These are phyloP conservation scores for Amyelois transitella DNA, from an alignment of 1,140 invertebrate genomes.

Conservation along the genomic window DNA sequence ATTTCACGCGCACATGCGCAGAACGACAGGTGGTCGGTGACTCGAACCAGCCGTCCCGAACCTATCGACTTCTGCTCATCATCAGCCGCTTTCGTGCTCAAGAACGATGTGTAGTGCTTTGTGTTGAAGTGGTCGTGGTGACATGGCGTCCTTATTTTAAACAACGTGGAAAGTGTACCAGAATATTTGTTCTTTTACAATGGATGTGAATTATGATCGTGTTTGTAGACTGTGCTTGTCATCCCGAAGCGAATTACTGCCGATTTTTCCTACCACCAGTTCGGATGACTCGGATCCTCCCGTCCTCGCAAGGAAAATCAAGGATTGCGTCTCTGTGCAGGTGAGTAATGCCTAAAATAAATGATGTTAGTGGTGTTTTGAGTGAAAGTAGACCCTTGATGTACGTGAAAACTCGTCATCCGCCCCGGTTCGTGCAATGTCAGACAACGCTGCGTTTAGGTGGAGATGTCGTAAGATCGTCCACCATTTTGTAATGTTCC, in stretches of 20 bases:
- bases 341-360: constrained; percentile 66
- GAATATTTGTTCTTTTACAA: constrained; percentile 67
- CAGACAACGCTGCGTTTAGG: constrained; percentile 63
- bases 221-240: constrained; percentile 79
- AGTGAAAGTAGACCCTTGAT: constrained; percentile 71
- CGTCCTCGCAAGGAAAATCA: constrained; percentile 76
- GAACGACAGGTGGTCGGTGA: constrained; percentile 72
- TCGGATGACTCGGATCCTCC: constrained; percentile 73
- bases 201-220: constrained; percentile 71
- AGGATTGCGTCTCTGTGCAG: constrained; percentile 77
- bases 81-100: constrained; percentile 71
- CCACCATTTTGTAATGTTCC: constrained; percentile 75
- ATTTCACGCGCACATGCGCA: constrained; percentile 72
- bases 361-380: constrained; percentile 43
- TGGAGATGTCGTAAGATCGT: constrained; percentile 75
- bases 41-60: constrained; percentile 67
- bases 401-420: constrained; percentile 72
- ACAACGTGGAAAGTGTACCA: constrained; percentile 40
- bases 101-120: constrained; percentile 71
- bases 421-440: constrained; percentile 65
- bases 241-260: constrained; percentile 71
- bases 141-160: constrained; percentile 70
- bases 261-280: constrained; percentile 74
- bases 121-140: constrained; percentile 72
- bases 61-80: constrained; percentile 73